Evolutionary conservation across 2,888 invertebrate genomes (phyloP).

Genomic region (Drosophila multiciliata): DNA sequence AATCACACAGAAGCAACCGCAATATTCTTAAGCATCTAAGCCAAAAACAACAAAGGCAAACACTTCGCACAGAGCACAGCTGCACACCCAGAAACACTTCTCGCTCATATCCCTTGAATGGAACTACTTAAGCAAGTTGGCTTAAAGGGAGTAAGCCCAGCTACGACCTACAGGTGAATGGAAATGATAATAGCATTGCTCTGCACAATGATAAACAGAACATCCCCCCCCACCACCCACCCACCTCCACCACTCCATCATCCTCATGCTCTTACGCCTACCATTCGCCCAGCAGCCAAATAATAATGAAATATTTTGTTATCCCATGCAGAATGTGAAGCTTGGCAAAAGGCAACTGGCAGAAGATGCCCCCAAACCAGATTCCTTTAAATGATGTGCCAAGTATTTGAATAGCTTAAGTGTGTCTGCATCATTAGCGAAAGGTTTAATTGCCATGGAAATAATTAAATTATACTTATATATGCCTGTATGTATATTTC

Average conservation of each 20-base stretch:
- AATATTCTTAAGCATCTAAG: slow-evolving; percentile 66
- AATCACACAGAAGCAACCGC: slow-evolving; percentile 60
- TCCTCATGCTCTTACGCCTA: neutral
- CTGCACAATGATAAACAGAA: slow-evolving; percentile 7
- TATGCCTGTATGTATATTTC: neutral
- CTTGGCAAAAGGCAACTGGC: neutral
- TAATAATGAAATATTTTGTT: slow-evolving; percentile 21
- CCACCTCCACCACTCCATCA: neutral
- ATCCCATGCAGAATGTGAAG: slow-evolving; percentile 12
- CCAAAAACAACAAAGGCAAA: slow-evolving; percentile 44
- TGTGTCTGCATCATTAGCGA: neutral
- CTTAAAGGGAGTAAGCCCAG: slow-evolving; percentile 55
- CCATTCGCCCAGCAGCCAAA: neutral
- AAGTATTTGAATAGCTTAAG: slow-evolving; percentile 2
- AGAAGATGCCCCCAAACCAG: neutral
- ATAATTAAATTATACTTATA: neutral
- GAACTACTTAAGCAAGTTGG: slow-evolving; percentile 67
- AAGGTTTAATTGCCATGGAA: slow-evolving; percentile 1
- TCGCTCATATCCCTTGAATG: slow-evolving; percentile 46
- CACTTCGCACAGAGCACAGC: neutral
- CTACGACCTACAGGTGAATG: slow-evolving; percentile 41
- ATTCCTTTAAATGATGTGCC: neutral
- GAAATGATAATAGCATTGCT: slow-evolving; percentile 9
- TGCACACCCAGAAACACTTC: slow-evolving; percentile 22
- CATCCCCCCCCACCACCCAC: neutral